Evolutionary conservation across 2,888 invertebrate species (phyloP).

Genomic region (Patella ulyssiponensis): DNA sequence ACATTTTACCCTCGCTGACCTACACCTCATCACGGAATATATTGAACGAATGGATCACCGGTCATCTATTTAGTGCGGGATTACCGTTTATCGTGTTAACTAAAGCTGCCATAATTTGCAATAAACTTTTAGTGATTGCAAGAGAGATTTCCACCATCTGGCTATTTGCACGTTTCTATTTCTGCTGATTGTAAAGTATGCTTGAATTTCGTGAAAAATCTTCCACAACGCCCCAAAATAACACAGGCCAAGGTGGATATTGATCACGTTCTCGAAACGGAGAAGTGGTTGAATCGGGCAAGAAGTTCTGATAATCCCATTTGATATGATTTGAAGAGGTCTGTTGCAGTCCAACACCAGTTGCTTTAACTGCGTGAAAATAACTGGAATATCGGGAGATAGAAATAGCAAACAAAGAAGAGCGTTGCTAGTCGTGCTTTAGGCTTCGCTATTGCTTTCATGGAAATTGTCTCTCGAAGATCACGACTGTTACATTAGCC

Average conservation of each 20-base stretch:
- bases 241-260: not conserved
- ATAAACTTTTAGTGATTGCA: not conserved
- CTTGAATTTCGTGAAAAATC: not conserved
- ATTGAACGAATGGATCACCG: not conserved
- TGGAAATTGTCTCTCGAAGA: too few species aligned
- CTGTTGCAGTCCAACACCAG: too few species aligned
- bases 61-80: not conserved
- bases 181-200: constrained; percentile 3
- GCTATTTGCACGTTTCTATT: constrained; percentile 10
- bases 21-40: not conserved
- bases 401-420: too few species aligned
- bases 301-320: too few species aligned
- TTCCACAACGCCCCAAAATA: not conserved
- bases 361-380: too few species aligned
- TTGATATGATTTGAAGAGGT: too few species aligned
- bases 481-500: too few species aligned
- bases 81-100: not conserved
- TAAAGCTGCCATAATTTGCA: not conserved
- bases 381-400: too few species aligned
- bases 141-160: not conserved
- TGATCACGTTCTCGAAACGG: not conserved
- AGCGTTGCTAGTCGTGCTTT: too few species aligned
- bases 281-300: too few species aligned
- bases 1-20: too few species aligned
- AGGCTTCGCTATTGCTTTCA: too few species aligned